Conservation (phyloP, 1,140 invertebrate genomes). For the Antheraea pernyi region DNA sequence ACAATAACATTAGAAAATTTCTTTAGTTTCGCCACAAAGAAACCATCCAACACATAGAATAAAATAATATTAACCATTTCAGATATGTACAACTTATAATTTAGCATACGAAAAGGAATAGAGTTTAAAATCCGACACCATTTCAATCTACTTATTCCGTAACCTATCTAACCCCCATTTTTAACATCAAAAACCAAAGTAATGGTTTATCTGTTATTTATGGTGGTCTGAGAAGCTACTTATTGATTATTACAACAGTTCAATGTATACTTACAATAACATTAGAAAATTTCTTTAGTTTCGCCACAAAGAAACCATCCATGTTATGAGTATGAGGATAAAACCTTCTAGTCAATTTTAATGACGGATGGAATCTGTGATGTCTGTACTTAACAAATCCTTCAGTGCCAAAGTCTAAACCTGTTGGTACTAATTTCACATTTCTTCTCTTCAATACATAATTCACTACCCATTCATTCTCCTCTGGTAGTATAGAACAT, state of each 20-base stretch:
- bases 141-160: no score
- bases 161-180: no score
- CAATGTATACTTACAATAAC: constrained; percentile 79
- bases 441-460: constrained; percentile 96
- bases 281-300: constrained; percentile 98
- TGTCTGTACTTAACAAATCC: constrained; percentile 95
- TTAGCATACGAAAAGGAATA: no score
- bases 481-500: constrained; percentile 98
- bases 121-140: no score
- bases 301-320: constrained; percentile 99
- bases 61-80: no score
- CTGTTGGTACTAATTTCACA: constrained; percentile 96
- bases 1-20: constrained; percentile 94
- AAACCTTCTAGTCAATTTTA: constrained; percentile 94
- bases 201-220: no score
- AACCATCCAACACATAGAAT: constrained; percentile 90
- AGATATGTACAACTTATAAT: no score
- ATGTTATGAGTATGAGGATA: constrained; percentile 99
- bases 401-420: constrained; percentile 96
- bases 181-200: no score
- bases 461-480: constrained; percentile 99
- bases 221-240: neutral
- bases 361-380: constrained; percentile 94
- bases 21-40: constrained; percentile 99
- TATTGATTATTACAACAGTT: neutral